A percentile compares a stretch with the other conserved stretches of the same genome.
Conservation (phyloP, 2,888 invertebrate genomes). For the Merodon equestris region DNA sequence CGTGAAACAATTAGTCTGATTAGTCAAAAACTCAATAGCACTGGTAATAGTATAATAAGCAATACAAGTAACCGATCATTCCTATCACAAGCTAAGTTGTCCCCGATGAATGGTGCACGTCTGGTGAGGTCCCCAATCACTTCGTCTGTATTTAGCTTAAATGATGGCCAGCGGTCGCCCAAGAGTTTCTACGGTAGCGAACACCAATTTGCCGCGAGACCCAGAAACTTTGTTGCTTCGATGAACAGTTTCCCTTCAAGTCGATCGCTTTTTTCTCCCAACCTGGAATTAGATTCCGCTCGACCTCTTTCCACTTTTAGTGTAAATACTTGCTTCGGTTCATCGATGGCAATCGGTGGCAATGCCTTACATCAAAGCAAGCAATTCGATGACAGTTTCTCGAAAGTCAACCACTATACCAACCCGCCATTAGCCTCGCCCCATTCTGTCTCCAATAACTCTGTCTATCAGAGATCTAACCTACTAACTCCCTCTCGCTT, state of each 20-base stretch:
- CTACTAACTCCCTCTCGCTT: constrained; percentile 63
- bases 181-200: constrained; percentile 57
- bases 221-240: constrained; percentile 64
- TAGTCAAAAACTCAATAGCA: constrained; percentile 74
- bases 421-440: constrained; percentile 46
- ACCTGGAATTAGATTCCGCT: constrained; percentile 62
- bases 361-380: constrained; percentile 5
- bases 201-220: constrained; percentile 37
- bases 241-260: constrained; percentile 58
- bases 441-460: constrained; percentile 62
- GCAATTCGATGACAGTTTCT: constrained; percentile 28
- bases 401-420: constrained; percentile 20
- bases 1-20: constrained; percentile 72
- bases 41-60: constrained; percentile 62
- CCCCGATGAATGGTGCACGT: constrained; percentile 29
- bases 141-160: constrained; percentile 72
- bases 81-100: constrained; percentile 33
- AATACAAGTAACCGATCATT: constrained; percentile 58
- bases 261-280: constrained; percentile 63
- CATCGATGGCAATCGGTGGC: constrained; percentile 22
- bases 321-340: constrained; percentile 31
- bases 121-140: constrained; percentile 69
- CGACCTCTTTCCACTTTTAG: constrained; percentile 50
- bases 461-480: constrained; percentile 58
- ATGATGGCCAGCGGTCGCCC: constrained; percentile 70